Percentiles rank a stretch among this genome's conserved stretches.
Evolutionary conservation across 2,113 vertebrate genomes (phyloP).

Genomic region (Acrocephalus arundinaceus): DNA sequence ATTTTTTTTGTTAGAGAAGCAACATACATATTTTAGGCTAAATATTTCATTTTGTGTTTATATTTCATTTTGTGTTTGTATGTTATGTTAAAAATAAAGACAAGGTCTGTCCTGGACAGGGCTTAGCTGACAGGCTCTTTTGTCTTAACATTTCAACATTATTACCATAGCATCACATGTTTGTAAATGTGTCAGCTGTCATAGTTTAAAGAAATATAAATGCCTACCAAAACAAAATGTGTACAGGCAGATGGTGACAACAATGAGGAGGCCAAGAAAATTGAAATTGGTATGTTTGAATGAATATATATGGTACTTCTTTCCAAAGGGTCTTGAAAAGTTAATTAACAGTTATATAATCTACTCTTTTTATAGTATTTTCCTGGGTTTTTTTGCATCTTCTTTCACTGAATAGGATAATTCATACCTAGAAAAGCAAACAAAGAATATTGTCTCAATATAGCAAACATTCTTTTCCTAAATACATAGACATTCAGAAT

Average conservation of each 20-base stretch:
- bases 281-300: not conserved
- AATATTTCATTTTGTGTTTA: not conserved
- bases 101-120: not conserved
- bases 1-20: not conserved
- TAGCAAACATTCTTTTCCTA: not conserved
- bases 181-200: not conserved
- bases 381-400: not conserved
- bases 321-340: not conserved
- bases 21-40: not conserved
- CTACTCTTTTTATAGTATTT: not conserved
- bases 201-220: conserved; percentile 7
- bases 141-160: not conserved
- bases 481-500: not conserved
- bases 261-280: not conserved
- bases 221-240: not conserved
- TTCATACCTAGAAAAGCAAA: not conserved
- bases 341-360: not conserved
- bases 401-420: not conserved
- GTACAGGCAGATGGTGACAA: not conserved
- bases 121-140: not conserved
- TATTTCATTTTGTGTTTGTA: not conserved
- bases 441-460: not conserved
- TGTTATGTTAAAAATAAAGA: not conserved
- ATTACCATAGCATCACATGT: not conserved
- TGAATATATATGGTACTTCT: not conserved